Evolutionary conservation across 2,113 vertebrate species (phyloP), one percentile per base, ranked within the genome.

Genomic region (Rhinoderma darwinii): DNA sequence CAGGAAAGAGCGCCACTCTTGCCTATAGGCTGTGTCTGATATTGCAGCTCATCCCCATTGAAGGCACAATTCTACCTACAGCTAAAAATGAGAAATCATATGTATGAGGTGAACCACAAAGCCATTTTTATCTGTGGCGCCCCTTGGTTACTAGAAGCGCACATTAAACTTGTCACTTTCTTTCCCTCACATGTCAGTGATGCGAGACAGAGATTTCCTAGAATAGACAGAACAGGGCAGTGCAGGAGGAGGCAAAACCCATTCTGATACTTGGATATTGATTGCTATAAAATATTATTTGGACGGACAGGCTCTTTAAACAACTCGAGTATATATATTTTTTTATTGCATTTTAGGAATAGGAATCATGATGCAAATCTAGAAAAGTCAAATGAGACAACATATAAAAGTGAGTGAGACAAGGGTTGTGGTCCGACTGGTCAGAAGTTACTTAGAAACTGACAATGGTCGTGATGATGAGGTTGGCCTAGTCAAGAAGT

Each of bases 161-260:
- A 72, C 20, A 72, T 72, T 25, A 22, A 17, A 72, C 68, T 70
- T 72, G 68, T 72, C 68, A 72, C 37, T 39, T 72, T 72, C 20
- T 22, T 72, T 22, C 8, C 66, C 18, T 72, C 37, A 72, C 18
- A 72, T 72, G 37, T 39, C 68, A 72, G 30, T 70, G 66, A 70
- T 70, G 5, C 17, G 66, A 37, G 66, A 70, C 66, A 70, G 66
- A 37, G 7, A 37, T 37, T 66, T 70, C 17, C 5, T 70, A 70
- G 66, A 66, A 15, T 32, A 32, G 61, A 3, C 27, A 66, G 63
- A 25, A 22, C 35, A 59, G 22, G 9, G 5, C 25, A 10, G 20
- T 8, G 6, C 68, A 4, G 68, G 15, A 35, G 66, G 20, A 41
- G 3, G 15, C 4, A 10, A 20, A 25, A 10, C 20, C 68, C 12